phyloP scores from a whole-genome alignment of 2,113 vertebrate species.

The Ranitomeya variabilis region DNA sequence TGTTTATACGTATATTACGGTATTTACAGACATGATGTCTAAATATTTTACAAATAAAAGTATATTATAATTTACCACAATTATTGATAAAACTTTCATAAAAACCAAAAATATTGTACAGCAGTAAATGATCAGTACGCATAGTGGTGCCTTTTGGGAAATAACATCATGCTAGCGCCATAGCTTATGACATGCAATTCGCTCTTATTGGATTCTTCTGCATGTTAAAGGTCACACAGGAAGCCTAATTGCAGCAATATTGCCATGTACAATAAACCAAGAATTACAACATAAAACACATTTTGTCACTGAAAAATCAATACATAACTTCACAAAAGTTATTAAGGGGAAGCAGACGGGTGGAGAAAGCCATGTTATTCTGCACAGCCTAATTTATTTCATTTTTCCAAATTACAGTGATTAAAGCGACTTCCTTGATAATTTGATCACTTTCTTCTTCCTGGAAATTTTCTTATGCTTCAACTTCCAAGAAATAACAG shows the following conservation, averaged over 20 bases:
- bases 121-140: too few species aligned
- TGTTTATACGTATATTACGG: too few species aligned
- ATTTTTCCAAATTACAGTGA: neutral
- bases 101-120: too few species aligned
- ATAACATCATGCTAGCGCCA: neutral
- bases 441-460: neutral
- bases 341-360: neutral
- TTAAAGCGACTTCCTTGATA: neutral
- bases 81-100: too few species aligned
- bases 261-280: neutral
- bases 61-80: too few species aligned
- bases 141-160: neutral
- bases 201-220: neutral
- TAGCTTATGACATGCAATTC: neutral
- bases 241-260: neutral
- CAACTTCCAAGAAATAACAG: neutral
- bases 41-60: too few species aligned
- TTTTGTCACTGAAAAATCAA: conserved; percentile 13
- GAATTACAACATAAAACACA: neutral
- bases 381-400: neutral
- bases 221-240: neutral
- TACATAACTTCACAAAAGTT: neutral
- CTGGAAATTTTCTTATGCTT: neutral
- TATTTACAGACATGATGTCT: too few species aligned
- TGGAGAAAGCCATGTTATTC: neutral